Evolutionary conservation across 2,888 invertebrate species (phyloP).

Genomic region (Apamea epomidion): DNA sequence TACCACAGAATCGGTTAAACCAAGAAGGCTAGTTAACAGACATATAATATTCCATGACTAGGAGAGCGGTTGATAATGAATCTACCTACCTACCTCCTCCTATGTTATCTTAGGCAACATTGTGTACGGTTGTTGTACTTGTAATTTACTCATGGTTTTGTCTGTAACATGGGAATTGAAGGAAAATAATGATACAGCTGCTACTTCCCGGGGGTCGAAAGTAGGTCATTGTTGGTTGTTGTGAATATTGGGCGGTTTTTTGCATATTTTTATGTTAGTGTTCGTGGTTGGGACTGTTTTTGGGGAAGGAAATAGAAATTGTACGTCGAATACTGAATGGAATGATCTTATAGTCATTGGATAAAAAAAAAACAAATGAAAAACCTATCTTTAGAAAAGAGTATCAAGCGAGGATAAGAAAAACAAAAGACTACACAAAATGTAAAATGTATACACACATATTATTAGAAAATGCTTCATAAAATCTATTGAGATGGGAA

Average conservation of each 20-base stretch:
- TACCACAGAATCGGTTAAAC: conserved; percentile 29
- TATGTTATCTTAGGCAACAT: conserved; percentile 60
- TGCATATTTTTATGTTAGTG: not conserved
- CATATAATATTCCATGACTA: conserved; percentile 77
- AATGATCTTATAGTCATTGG: not conserved
- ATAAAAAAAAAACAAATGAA: not conserved
- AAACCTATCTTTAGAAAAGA: too few species aligned
- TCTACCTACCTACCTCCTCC: conserved; percentile 7
- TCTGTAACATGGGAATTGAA: conserved; percentile 57
- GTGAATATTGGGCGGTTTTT: conserved; percentile 5
- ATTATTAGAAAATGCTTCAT: not conserved
- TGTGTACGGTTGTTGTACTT: conserved; percentile 35
- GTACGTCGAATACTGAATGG: not conserved
- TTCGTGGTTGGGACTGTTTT: not conserved
- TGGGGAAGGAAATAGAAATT: not conserved
- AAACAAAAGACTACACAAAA: not conserved
- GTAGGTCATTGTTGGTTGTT: conserved; percentile 54
- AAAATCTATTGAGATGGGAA: not conserved
- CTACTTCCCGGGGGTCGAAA: conserved; percentile 47
- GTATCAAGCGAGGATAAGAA: too few species aligned
- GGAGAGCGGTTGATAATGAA: conserved; percentile 59
- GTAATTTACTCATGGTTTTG: conserved; percentile 63
- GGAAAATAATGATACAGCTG: conserved; percentile 60
- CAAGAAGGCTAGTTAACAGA: conserved; percentile 39
- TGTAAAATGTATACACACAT: not conserved